phyloP scores from a whole-genome alignment of 2,888 invertebrate genomes.

The Eilema griseolum region DNA sequence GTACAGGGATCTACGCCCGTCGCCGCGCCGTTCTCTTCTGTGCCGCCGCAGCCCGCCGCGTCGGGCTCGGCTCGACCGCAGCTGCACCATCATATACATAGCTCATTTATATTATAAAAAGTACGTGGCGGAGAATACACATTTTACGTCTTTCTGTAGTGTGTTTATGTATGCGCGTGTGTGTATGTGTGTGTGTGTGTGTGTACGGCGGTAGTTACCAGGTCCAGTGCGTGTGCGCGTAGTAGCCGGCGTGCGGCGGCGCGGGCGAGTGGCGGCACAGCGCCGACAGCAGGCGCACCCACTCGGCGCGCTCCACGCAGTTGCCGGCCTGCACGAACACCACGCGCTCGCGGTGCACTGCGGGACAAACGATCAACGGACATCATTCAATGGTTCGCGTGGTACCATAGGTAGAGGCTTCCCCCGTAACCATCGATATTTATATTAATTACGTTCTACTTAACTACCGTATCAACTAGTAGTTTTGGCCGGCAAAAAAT shows the following conservation, averaged over 20 bases:
- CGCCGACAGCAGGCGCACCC: constrained; percentile 95
- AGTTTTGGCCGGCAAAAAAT: no score
- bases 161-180: neutral
- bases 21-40: constrained; percentile 51
- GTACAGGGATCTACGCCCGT: no score
- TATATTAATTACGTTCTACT: neutral
- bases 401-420: neutral
- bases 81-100: constrained; percentile 27
- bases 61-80: constrained; percentile 84
- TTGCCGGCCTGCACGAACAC: constrained; percentile 96
- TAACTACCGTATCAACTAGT: no score
- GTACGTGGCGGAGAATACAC: no score
- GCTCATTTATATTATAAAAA: neutral
- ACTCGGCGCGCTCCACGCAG: constrained; percentile 97
- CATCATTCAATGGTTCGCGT: neutral
- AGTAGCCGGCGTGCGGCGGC: constrained; percentile 94
- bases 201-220: constrained; percentile 90
- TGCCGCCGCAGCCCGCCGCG: constrained; percentile 52
- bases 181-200: neutral
- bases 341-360: constrained; percentile 93
- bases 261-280: constrained; percentile 93
- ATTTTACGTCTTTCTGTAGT: no score
- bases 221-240: constrained; percentile 93
- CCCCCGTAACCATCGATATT: neutral
- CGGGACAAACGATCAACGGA: neutral